Evolutionary conservation across 2,888 invertebrate species (phyloP).

Genomic region (Piscicola geometra): DNA sequence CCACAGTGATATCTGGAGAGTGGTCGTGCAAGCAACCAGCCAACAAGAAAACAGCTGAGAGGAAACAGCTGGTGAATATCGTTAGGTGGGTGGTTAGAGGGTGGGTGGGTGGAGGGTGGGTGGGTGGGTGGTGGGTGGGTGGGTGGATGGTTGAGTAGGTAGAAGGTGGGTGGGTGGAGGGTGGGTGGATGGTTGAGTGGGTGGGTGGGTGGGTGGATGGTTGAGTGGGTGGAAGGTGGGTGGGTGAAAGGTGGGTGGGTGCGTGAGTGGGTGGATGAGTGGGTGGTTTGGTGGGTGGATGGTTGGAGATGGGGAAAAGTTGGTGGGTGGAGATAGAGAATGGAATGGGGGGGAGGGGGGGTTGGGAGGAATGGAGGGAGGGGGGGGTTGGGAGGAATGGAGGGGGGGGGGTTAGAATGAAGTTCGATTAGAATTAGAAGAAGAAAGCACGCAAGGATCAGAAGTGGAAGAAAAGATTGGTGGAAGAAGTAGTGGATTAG

Average conservation of each 20-base stretch:
- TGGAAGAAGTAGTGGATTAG: too few relatives aligned
- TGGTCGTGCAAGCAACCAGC: slow-evolving; percentile 41
- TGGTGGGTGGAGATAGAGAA: too few relatives aligned
- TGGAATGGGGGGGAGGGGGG: too few relatives aligned
- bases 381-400: too few relatives aligned
- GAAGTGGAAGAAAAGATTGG: too few relatives aligned
- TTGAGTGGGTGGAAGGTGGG: background rate
- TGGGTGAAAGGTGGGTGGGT: background rate
- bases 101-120: background rate
- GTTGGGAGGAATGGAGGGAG: too few relatives aligned
- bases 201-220: background rate
- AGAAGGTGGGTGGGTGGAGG: background rate
- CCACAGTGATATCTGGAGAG: slow-evolving; percentile 43
- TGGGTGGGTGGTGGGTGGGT: background rate
- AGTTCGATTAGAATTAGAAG: too few relatives aligned
- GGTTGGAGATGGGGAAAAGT: too few relatives aligned
- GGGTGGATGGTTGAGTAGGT: background rate
- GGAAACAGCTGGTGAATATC: slow-evolving; percentile 42
- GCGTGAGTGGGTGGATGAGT: background rate
- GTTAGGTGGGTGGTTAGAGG: slow-evolving; percentile 38
- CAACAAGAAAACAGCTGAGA: slow-evolving; percentile 36
- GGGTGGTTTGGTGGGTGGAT: too few relatives aligned
- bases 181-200: slow-evolving; percentile 1
- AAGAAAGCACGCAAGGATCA: too few relatives aligned
- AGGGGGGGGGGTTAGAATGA: too few relatives aligned